Base-by-base conservation (phyloP, 2,797 vertebrate genomes). In the Anolis apletophallus region DNA sequence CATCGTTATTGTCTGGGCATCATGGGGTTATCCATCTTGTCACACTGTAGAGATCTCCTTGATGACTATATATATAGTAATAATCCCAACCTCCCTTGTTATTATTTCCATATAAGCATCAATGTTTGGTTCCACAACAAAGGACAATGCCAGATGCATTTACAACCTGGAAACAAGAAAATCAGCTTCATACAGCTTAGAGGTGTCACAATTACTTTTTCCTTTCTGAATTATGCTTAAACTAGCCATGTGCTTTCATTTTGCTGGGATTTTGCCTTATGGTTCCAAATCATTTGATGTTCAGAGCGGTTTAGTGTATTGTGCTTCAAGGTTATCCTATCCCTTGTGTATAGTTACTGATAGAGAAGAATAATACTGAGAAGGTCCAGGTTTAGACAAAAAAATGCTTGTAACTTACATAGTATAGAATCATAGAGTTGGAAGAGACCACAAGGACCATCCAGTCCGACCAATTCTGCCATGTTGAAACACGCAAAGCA, bases 121-220 rank as follows among this genome's bases (percentile, higher is more conserved):
- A 17, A 23, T 13, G 12, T 14, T 23, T 3, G 13, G 3, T 76
- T 52, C 34, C 29, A 52, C 40, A 52, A 52, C 3, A 67, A 84
- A 75, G 10, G 29, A 13, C 26, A 55, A 29, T n/a, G 9, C 36
- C 32, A 7, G 26, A 21, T 59, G 26, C 12, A 46, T 23, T 32
- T 46, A 0, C 3, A 34, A 16, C 0, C 3, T 64, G 5, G 40
- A 23, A 59, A 3, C 2, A 16, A 5, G 13, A 19, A 14, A 8
- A 17, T 2, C 1, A 16, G 2, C 13, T 40, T 2, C 72, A 17
- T 11, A n/a, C 29, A 34, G 72, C 55, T 75, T 19, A 21, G 6
- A 83, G 16, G 16, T 10, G 12, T 10, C 36, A 32, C 40, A 19
- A 50, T 74, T 26, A 52, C 12, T 26, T 34, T 19, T 32, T 67